Evolutionary conservation across 1,140 invertebrate species (phyloP).

Genomic region (Dinoponera quadriceps): DNA sequence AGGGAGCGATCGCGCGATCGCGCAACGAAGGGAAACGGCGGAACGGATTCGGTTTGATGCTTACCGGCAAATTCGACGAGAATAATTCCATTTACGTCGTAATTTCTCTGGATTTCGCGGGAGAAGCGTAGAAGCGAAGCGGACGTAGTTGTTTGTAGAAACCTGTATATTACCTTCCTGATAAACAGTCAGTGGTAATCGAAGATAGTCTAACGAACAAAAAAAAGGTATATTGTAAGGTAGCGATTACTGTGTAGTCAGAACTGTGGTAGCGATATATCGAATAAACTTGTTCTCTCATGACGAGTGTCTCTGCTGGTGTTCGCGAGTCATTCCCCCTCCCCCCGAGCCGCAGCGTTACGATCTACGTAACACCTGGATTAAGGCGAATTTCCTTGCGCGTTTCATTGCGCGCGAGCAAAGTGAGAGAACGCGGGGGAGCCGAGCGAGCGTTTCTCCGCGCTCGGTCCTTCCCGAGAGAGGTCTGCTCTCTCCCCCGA

Average conservation of each 20-base stretch:
- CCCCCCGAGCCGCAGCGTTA: background rate
- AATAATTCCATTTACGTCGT: conserved; percentile 59
- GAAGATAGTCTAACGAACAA: conserved; percentile 79
- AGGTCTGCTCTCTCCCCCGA: too few relatives aligned
- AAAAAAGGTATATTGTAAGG: conserved; percentile 77
- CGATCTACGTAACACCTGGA: too few relatives aligned
- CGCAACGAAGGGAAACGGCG: background rate
- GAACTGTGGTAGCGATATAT: conserved; percentile 82
- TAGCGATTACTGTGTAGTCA: conserved; percentile 80
- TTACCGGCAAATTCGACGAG: conserved; percentile 20
- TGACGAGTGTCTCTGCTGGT: conserved; percentile 71
- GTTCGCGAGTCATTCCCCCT: conserved; percentile 19
- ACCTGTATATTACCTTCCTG: conserved; percentile 80
- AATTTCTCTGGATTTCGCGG: conserved; percentile 56
- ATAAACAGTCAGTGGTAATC: conserved; percentile 78
- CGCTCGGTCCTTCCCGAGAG: too few relatives aligned
- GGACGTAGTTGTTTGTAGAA: conserved; percentile 79
- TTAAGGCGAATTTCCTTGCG: too few relatives aligned
- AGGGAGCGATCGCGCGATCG: background rate
- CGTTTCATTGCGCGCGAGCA: background rate
- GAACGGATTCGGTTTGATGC: conserved; percentile 40
- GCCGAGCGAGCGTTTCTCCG: background rate
- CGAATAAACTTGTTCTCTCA: conserved; percentile 85
- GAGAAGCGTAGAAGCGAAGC: conserved; percentile 73
- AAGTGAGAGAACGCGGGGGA: background rate